Evolutionary conservation across 2,797 vertebrate species (phyloP).

Genomic region (Sciurus vulgaris): DNA sequence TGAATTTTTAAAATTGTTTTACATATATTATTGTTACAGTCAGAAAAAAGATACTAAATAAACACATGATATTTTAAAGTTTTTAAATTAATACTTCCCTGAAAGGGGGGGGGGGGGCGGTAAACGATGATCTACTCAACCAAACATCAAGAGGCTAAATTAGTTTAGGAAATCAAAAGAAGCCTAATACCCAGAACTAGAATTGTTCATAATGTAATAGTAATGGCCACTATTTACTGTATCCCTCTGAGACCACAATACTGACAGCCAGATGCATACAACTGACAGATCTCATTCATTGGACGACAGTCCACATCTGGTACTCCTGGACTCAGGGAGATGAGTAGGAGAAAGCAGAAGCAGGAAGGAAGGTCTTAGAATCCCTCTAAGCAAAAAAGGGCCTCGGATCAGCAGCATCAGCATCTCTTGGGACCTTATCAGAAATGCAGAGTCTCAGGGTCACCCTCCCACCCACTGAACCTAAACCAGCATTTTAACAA

Average conservation of each 20-base stretch:
- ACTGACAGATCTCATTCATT: background rate
- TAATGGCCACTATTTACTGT: rapidly evolving
- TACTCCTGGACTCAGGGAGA: background rate
- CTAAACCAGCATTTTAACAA: background rate
- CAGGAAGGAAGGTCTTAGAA: background rate
- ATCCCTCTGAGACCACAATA: background rate
- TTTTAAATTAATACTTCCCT: conserved; percentile 27
- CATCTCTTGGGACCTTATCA: background rate
- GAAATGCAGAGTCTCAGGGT: background rate
- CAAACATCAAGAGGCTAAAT: background rate
- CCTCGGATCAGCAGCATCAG: no score
- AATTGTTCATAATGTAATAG: background rate
- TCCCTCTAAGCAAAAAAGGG: background rate
- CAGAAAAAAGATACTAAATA: background rate
- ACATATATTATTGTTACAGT: background rate
- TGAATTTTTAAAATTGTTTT: background rate
- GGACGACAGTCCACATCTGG: background rate
- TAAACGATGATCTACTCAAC: background rate
- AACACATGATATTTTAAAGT: background rate
- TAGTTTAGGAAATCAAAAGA: background rate
- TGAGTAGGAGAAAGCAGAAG: background rate
- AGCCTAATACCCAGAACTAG: background rate
- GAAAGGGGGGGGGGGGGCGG: no score
- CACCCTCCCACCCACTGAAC: background rate
- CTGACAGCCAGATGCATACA: background rate